A percentile compares a stretch with the other conserved stretches of the same genome.
These are phyloP conservation scores for Pleuronectes platessa DNA, from an alignment of 2,113 vertebrate genomes.

Conservation along the genomic window DNA sequence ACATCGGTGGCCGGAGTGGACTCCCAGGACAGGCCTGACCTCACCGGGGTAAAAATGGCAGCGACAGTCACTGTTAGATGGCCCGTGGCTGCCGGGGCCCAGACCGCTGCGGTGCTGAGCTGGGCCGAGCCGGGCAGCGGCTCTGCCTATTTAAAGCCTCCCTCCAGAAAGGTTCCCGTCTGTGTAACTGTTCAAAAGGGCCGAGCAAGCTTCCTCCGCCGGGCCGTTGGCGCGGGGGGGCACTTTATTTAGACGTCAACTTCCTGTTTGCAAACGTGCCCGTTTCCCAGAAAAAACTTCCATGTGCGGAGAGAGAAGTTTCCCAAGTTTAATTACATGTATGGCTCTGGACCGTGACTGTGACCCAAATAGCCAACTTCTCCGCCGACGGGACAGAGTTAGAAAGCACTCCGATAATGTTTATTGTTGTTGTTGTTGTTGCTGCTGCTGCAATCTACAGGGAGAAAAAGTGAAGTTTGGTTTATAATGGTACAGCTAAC, in stretches of 20 bases:
- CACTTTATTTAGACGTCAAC: conserved; percentile 78
- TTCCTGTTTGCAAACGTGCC: conserved; percentile 81
- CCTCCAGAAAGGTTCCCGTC: conserved; percentile 61
- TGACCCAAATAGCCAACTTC: conserved; percentile 70
- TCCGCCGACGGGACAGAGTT: conserved; percentile 30
- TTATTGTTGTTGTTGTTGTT: conserved; percentile 45
- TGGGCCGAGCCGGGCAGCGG: conserved; percentile 50
- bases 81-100: conserved; percentile 55
- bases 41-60: conserved; percentile 76
- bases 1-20: conserved; percentile 61
- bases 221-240: conserved; percentile 6
- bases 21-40: conserved; percentile 72
- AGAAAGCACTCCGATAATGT: conserved; percentile 42
- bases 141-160: conserved; percentile 67
- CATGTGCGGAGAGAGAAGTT: conserved; percentile 70
- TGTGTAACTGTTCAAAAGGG: conserved; percentile 66
- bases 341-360: conserved; percentile 53
- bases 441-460: conserved; percentile 4
- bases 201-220: conserved; percentile 61
- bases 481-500: conserved; percentile 1
- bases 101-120: conserved; percentile 72
- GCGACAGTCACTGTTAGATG: conserved; percentile 65
- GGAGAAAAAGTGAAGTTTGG: neutral
- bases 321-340: conserved; percentile 81
- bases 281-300: conserved; percentile 66